Conservation (phyloP, 2,888 invertebrate genomes). For the Eudasyphora cyanicolor region DNA sequence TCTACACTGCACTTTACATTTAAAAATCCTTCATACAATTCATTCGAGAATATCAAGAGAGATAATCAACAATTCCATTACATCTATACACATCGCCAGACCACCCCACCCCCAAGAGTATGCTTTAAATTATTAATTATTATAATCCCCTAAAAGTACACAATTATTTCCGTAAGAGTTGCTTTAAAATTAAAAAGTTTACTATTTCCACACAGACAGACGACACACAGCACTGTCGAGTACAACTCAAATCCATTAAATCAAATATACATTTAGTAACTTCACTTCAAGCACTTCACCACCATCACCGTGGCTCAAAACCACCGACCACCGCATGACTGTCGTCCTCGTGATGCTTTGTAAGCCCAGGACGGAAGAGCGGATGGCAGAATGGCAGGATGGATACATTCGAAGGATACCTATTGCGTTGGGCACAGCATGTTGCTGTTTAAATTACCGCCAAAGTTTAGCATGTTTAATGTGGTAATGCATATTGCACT, state of each 20-base stretch:
- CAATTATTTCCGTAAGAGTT: constrained; percentile 31
- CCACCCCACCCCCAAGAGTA: not conserved
- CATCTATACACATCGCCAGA: too few relatives aligned
- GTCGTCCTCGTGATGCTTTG: not conserved
- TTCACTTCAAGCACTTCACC: constrained; percentile 15
- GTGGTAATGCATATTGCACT: constrained; percentile 57
- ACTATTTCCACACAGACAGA: not conserved
- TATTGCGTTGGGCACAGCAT: constrained; percentile 58
- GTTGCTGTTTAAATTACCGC: constrained; percentile 60
- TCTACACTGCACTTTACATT: too few relatives aligned
- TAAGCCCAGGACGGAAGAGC: not conserved
- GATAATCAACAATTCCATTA: too few relatives aligned
- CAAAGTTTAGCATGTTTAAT: constrained; percentile 59
- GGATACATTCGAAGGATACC: constrained; percentile 20
- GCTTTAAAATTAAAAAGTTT: constrained; percentile 17
- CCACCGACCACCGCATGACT: constrained; percentile 20
- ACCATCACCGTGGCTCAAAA: not conserved
- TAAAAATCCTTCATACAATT: too few relatives aligned
- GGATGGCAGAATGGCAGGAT: not conserved
- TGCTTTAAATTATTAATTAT: constrained; percentile 21
- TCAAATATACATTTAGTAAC: constrained; percentile 38
- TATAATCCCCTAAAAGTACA: constrained; percentile 23
- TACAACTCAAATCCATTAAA: constrained; percentile 24
- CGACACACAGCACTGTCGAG: not conserved
- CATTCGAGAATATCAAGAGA: too few relatives aligned